A percentile compares a stretch with the other conserved stretches of the same genome.
Evolutionary conservation across 2,888 invertebrate species (phyloP).

Genomic region (Adelognathus sp.): DNA sequence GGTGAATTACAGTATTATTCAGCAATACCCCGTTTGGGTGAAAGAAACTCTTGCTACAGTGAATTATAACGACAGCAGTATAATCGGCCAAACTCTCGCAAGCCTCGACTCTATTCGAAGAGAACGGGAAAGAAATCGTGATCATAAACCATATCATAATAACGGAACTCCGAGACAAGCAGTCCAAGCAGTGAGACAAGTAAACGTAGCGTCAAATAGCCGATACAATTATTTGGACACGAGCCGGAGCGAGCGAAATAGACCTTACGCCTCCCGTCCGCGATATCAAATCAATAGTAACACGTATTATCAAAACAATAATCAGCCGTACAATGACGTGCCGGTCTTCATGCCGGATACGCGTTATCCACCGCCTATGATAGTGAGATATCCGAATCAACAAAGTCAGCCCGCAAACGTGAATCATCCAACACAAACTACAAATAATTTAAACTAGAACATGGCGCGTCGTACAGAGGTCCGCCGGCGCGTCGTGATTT

Average conservation of each 20-base stretch:
- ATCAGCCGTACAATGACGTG: neutral
- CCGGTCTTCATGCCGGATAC: neutral
- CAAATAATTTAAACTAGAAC: slow-evolving; percentile 29
- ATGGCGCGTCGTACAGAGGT: slow-evolving; percentile 22
- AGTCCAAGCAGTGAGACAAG: neutral
- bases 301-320: neutral
- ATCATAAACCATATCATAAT: neutral
- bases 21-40: slow-evolving; percentile 9
- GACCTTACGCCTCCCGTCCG: neutral
- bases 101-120: slow-evolving; percentile 21
- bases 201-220: neutral
- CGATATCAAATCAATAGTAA: neutral
- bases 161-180: neutral
- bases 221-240: neutral
- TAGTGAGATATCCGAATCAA: neutral
- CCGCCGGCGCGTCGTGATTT: slow-evolving; percentile 24
- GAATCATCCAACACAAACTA: neutral
- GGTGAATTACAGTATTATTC: slow-evolving; percentile 6
- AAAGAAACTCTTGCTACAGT: slow-evolving; percentile 17
- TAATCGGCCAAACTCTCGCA: neutral
- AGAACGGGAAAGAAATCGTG: neutral
- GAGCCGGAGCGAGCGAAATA: neutral
- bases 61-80: neutral
- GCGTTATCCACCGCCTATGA: slow-evolving; percentile 28
- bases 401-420: neutral